Conservation (phyloP, 1,140 invertebrate genomes). For the Neoseiulus cucumeris region DNA sequence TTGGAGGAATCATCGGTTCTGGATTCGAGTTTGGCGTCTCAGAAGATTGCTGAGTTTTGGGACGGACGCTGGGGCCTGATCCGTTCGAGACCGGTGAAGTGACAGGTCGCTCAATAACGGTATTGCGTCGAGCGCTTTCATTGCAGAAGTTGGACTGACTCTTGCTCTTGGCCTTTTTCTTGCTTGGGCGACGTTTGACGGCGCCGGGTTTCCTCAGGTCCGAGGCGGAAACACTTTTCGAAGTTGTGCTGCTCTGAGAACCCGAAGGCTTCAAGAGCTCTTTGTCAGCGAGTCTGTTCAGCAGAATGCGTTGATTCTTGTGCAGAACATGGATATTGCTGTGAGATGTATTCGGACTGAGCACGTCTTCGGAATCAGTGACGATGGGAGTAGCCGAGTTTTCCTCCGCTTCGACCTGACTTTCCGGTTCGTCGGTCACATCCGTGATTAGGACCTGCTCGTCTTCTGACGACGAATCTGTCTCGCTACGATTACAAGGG, state of each 20-base stretch:
- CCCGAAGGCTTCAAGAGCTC: neutral
- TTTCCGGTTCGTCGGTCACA: neutral
- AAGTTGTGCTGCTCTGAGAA: neutral
- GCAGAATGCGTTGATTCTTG: neutral
- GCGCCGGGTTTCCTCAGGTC: neutral
- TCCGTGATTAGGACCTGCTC: neutral
- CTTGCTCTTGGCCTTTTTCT: conserved; percentile 3
- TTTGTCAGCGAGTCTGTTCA: neutral
- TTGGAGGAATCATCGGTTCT: neutral
- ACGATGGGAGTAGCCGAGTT: conserved; percentile 7
- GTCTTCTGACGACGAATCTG: neutral
- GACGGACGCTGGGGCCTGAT: neutral
- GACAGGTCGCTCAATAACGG: neutral
- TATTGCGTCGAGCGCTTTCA: neutral
- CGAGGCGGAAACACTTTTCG: neutral
- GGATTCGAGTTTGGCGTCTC: neutral
- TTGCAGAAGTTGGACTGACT: neutral
- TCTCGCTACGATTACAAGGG: too few relatives aligned
- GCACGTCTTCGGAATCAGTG: conserved; percentile 1
- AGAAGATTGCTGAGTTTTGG: neutral
- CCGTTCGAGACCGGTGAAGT: neutral
- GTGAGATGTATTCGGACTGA: neutral
- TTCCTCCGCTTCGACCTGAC: neutral
- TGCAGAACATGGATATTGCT: conserved; percentile 3
- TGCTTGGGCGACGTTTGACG: neutral